These are phyloP conservation scores for Podilymbus podiceps DNA, from an alignment of 2,113 vertebrate genomes.

Conservation along the genomic window DNA sequence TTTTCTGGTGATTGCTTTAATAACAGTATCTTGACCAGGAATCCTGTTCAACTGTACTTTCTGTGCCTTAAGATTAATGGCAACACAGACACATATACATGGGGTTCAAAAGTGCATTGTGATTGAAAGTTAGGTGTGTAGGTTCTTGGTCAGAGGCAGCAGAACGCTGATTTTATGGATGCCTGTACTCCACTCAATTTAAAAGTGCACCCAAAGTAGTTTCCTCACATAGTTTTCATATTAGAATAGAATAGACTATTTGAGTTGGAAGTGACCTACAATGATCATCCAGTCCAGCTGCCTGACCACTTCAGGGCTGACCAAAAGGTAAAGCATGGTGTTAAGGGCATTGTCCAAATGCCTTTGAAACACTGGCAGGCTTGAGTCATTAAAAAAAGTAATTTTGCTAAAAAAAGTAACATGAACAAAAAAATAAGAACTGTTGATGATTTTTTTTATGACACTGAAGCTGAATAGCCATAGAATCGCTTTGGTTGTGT, in stretches of 20 bases:
- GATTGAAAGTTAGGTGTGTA: background rate
- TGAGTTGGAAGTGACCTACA: background rate
- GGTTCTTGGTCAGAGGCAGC: background rate
- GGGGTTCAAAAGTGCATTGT: background rate
- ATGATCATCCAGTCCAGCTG: background rate
- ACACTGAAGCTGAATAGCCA: background rate
- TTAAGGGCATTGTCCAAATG: background rate
- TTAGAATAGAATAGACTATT: background rate
- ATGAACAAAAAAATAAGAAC: background rate
- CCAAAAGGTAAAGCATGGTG: background rate
- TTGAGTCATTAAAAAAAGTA: background rate
- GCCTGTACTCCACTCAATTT: background rate
- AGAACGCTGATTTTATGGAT: background rate
- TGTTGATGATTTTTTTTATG: background rate
- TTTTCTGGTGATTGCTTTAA: background rate
- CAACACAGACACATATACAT: background rate
- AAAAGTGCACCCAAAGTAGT: background rate
- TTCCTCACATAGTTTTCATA: background rate
- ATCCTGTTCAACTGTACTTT: background rate
- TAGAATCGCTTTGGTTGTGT: background rate
- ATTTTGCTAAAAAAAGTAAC: background rate
- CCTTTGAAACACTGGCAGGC: background rate
- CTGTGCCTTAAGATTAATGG: background rate
- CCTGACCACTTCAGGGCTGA: background rate
- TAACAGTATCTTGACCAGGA: background rate